Base-by-base conservation (phyloP, 2,888 invertebrate genomes). In the Trissoscelio sp. region DNA sequence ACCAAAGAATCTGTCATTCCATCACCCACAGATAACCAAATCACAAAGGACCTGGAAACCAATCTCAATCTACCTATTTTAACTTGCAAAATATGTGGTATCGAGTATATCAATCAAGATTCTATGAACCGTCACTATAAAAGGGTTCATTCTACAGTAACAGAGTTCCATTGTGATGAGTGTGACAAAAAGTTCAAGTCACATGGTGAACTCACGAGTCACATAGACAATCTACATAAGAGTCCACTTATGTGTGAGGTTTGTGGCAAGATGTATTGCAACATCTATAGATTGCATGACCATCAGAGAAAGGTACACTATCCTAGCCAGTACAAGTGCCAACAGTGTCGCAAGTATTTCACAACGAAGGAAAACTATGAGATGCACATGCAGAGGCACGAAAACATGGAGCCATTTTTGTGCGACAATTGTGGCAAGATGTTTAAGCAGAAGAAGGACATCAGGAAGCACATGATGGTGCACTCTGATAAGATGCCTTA, bases 401-500 rank as follows among this genome's bases (percentile, higher is more conserved):
- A 88, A 39, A 92, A 91, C 0, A 90, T 89, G 67, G 86, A 87
- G 16, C 51, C 58, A 39, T 73, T 73, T 12, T 5, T 16, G 0
- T 80, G 83, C 42, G 70, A 83, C 18, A 37, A 55, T 6, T 83
- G 83, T 31, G 74, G 58, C 0, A 81, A 64, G 42, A 9, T 7
- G 0, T 83, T 82, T 31, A 70, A 64, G 31, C 51, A 64, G 69
- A 91, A 91, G 57, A 91, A 90, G 53, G 91, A 91, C 55, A 91
- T 91, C 2, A 88, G 89, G 60, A 91, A 91, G 53, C 91, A 91
- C 81, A 88, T 90, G 89, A 85, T 90, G 0, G 89, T 91, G 83
- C 94, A 94, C 79, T 92, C 92, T 0, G 93, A 93, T 0, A 93
- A 93, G 73, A 93, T 93, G 83, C 92, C 92, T 0, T 92, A 92